Conservation (phyloP, 2,888 invertebrate species). For the Microplitis deprimator region DNA sequence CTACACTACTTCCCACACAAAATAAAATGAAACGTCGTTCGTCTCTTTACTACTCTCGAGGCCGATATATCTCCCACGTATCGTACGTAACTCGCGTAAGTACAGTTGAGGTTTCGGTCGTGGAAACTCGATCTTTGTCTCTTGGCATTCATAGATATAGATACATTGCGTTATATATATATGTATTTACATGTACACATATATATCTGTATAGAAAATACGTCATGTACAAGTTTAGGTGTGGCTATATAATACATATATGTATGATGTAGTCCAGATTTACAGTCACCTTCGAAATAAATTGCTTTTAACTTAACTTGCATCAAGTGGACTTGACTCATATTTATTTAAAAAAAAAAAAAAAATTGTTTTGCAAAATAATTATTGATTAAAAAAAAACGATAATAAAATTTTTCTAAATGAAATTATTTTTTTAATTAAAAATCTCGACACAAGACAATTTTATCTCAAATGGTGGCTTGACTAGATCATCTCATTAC, state of each 20-base stretch:
- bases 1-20: conserved; percentile 36
- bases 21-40: conserved; percentile 20
- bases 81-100: conserved; percentile 20
- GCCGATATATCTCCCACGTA: conserved; percentile 34
- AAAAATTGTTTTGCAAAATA: neutral
- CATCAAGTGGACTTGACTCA: neutral
- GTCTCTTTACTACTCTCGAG: conserved; percentile 25
- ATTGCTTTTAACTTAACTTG: neutral
- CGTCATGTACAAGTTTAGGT: conserved; percentile 12
- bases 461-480: neutral
- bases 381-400: too few species aligned
- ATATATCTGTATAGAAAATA: neutral
- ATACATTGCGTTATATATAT: neutral
- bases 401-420: too few species aligned
- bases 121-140: conserved; percentile 40
- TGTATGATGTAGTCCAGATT: neutral
- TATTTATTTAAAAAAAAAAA: neutral
- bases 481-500: neutral
- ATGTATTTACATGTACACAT: neutral
- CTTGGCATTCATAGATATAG: conserved; percentile 23
- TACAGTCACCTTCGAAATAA: neutral
- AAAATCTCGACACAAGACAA: neutral
- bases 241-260: conserved; percentile 14
- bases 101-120: conserved; percentile 36
- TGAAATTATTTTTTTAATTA: too few species aligned